Base-by-base conservation (phyloP, 1,140 invertebrate genomes). In the Eupeodes corollae region DNA sequence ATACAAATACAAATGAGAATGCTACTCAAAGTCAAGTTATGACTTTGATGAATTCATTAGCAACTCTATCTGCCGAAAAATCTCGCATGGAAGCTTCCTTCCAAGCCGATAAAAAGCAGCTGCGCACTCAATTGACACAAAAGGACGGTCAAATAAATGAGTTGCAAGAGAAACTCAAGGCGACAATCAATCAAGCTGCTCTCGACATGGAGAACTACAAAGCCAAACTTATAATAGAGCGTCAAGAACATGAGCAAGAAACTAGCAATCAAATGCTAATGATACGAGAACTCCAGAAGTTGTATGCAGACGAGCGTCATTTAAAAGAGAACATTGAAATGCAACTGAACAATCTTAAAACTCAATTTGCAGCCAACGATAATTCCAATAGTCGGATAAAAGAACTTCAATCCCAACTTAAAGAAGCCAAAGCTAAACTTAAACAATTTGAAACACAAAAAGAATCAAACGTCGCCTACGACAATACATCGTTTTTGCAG, bases 1-100 rank as follows among this genome's bases (percentile, higher is more conserved):
- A 57, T 5, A 54, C 39, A 58, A 19, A 52, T 52, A 1, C 70
- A 74, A 44, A 63, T 76, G 12, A 26, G 8, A 26, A 26, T 26
- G 21, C 21, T 26, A 26, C 21, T 8, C 63, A 68, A 44, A 56
- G 54, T 5, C 66, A 69, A 42, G 64, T 91, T 12, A 73, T 78
- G 18, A 81, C 79, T 1, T 71, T 90, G 26, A 84, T 82, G 60
- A 72, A 80, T 54, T 86, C 86, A 2, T 58, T 91, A 21, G 78
- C 82, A 1, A 87, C 83, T n/a, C 68, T 91, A 13, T 82, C 84
- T 8, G 77, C 79, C 13, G 87, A 91, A 63, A 91, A 90, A 62
- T 80, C 83, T 11, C 79, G 80, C 48, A 83, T 89, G 78, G 88
- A 91, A 71, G 82, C 83, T 34, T 82, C 76, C 40, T 89, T 88